These are phyloP conservation scores for Drosophila nannoptera DNA, from an alignment of 1,140 invertebrate species.

Conservation along the genomic window DNA sequence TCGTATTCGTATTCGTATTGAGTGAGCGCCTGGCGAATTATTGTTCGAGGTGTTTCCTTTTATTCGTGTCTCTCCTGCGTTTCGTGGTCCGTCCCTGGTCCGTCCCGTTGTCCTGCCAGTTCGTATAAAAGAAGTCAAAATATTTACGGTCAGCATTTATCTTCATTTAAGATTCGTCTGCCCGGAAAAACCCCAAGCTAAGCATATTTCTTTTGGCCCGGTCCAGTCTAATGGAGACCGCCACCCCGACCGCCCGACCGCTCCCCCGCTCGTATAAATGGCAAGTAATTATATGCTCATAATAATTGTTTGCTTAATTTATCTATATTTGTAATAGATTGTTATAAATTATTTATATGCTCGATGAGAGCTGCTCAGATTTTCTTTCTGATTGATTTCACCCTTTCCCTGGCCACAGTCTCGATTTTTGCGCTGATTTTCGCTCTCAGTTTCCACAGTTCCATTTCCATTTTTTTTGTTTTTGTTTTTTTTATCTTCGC, in stretches of 20 bases:
- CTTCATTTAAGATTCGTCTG: conserved; percentile 40
- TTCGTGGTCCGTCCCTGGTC: neutral
- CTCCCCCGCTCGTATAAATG: too few relatives aligned
- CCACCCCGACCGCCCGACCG: too few relatives aligned
- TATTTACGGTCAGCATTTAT: conserved; percentile 76
- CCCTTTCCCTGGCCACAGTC: too few relatives aligned
- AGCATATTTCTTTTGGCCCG: conserved; percentile 11
- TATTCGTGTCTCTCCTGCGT: conserved; percentile 33
- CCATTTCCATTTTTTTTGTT: too few relatives aligned
- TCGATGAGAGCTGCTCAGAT: too few relatives aligned
- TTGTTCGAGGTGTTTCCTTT: conserved; percentile 40
- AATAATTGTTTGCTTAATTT: conserved; percentile 2
- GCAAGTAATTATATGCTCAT: conserved; percentile 9
- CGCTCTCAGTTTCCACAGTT: too few relatives aligned
- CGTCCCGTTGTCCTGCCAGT: neutral
- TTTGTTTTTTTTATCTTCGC: neutral
- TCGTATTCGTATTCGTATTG: too few relatives aligned
- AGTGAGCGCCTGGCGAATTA: conserved; percentile 34
- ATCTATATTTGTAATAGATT: neutral
- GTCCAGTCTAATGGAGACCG: neutral
- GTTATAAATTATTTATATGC: neutral
- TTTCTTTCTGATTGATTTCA: too few relatives aligned
- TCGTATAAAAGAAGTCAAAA: conserved; percentile 61
- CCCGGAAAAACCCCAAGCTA: conserved; percentile 19
- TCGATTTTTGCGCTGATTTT: too few relatives aligned